These are phyloP conservation scores for Lophura nycthemera DNA, from an alignment of 2,113 vertebrate genomes.

Conservation along the genomic window DNA sequence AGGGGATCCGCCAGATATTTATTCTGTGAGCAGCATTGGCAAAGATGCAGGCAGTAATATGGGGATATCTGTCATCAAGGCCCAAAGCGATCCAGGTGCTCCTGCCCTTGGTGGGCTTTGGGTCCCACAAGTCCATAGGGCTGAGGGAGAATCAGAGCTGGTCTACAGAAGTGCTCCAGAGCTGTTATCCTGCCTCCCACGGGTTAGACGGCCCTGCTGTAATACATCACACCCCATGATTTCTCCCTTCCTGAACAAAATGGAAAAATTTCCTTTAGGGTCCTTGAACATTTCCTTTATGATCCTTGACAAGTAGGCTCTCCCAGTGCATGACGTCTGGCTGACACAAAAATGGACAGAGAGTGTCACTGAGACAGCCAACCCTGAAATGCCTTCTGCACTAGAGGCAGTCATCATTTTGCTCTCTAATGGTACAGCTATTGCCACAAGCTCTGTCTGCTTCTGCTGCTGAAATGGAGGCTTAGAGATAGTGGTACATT, in stretches of 20 bases:
- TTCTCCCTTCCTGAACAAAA: background rate
- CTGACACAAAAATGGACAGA: background rate
- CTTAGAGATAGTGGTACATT: background rate
- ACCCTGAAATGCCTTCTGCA: background rate
- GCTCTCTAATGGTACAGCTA: background rate
- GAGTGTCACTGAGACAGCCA: background rate
- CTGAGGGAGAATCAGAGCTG: background rate
- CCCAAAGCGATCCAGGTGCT: background rate
- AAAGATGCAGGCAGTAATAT: background rate
- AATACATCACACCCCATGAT: background rate
- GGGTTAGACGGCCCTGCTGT: background rate
- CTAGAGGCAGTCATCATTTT: background rate
- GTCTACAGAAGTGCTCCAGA: background rate
- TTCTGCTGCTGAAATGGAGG: rapidly evolving
- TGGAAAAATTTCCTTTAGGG: background rate
- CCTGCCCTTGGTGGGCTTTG: rapidly evolving
- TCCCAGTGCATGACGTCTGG: background rate
- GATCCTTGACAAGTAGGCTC: background rate
- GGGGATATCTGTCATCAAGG: background rate
- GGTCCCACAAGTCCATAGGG: background rate
- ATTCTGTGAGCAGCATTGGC: background rate
- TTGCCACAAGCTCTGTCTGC: background rate
- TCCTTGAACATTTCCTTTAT: background rate
- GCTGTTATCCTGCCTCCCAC: background rate
- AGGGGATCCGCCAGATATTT: background rate